Base-by-base conservation (phyloP, 1,140 invertebrate species). In the Pristionchus pacificus region DNA sequence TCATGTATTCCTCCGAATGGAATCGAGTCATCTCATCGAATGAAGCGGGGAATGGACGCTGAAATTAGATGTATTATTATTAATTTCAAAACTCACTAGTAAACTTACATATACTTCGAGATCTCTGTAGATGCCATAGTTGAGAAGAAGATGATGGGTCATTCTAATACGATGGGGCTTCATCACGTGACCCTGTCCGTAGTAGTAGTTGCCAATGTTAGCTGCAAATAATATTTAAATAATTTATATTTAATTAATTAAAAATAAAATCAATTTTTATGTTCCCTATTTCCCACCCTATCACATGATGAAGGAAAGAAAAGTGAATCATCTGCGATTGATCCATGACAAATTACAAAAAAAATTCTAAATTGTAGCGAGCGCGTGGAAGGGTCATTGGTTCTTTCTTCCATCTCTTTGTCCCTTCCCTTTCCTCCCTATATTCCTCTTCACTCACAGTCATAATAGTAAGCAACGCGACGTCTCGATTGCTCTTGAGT, bases 161-260 rank as follows among this genome's bases (percentile, higher is more conserved):
- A 99, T 99, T 81, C 96, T 91, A 89, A 99, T 83, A 75, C 96
- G 89, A 86, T 98, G 95, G 3, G 96, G 96, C 85, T 99, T 98
- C 96, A 98, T 99, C 6, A 96, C 96, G 89, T 98, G 96, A n/a
- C 95, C 95, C 86, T 99, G 96, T 1, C 96, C 96, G 91, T 98
- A 98, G 84, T 98, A 98, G 85, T 98, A 98, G 86, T 98, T 98
- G 32, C 96, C 96, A 85, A 98, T 97, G 85, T 98, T 95, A 87
- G 92, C 93, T 95, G 78, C 78, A 87, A 86, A 72, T 68, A 69
- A 78, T 75, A 33, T 6, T 33, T 24, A n/a, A 72, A 61, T 59
- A 73, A 76, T 65, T 76, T n/a, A 49, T 14, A 29, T 74, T 55
- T 72, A 6, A 19, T 13, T 64, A 66, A 62, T 66, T 67, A 61